Base-by-base conservation (phyloP, 2,888 invertebrate species). In the Tachystola acroxantha region DNA sequence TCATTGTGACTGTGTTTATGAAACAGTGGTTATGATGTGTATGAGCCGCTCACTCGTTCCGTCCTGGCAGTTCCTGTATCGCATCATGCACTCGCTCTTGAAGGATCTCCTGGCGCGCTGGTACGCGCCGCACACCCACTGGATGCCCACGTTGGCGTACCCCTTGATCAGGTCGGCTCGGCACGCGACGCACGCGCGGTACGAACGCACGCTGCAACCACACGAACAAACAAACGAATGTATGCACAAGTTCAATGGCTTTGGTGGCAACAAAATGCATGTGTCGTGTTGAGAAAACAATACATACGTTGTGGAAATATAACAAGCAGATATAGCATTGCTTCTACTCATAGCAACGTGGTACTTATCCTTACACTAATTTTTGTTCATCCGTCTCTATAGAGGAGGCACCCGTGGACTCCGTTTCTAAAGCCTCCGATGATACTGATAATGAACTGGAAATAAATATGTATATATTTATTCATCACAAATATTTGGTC, bases 51-150 rank as follows among this genome's bases (percentile, higher is more conserved):
- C 39, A 78, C 77, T 55, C 1, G 77, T 79, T 3, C 77, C 77
- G 45, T 77, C 77, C 48, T 78, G 65, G 32, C 79, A 79, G 54
- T 79, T 78, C 36, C 76, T 59, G 48, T 61, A 76, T n/a, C 72
- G 53, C 76, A 77, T 77, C 76, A 77, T 75, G 41, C 77, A 77
- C 10, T 51, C 50, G 44, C 77, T 79, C 50, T 76, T 77, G 50
- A 77, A 77, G 34, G 54, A 53, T 2, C 78, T 44, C 3, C 71
- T 46, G 0, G 78, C 78, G 10, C 77, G 57, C 53, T 77, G 79
- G 53, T 79, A 78, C 0, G 50, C 53, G 0, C 50, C 77, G 34
- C 79, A 79, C 34, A 79, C 65, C 79, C 79, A 79, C 29, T 64
- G 68, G 43, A 77, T 73, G 26, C 73, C 68, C 0, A 50, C 20